Evolutionary conservation across 2,888 invertebrate species (phyloP), one percentile per base, ranked within the genome.

Genomic region (Tenodera sinensis): DNA sequence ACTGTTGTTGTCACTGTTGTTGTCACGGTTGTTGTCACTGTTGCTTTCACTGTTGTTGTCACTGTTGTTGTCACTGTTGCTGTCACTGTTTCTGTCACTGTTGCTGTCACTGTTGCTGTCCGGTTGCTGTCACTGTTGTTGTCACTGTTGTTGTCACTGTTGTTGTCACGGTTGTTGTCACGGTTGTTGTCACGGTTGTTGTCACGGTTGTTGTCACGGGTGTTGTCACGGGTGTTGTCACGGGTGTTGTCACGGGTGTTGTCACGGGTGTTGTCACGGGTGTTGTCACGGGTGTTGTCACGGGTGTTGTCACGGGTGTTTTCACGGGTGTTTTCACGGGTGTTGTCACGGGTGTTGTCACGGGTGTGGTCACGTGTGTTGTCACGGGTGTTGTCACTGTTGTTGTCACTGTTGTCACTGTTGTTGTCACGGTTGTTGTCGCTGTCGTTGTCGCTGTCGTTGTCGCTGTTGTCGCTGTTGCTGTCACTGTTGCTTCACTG

Each of bases 121-220:
- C 89, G 87, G 47, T 88, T 87, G 12, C 87, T 89, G 42, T 87
- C 89, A 25, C 83, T 87, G 87, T 89, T 83, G 6, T 83, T 87
- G 83, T 87, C 85, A n/a, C 87, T 85, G 34, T 89, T 83, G 3
- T 42, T 83, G 28, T 47, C 28, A 15, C 34, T n/a, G n/a, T 88
- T n/a, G n/a, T n/a, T n/a, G n/a, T n/a, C n/a, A n/a, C n/a, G n/a
- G n/a, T n/a, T n/a, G n/a, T n/a, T n/a, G n/a, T n/a, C n/a, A n/a
- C n/a, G n/a, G n/a, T n/a, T n/a, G n/a, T n/a, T n/a, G n/a, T n/a
- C n/a, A n/a, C n/a, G n/a, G n/a, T n/a, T n/a, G n/a, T n/a, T n/a
- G n/a, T n/a, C n/a, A n/a, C n/a, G n/a, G n/a, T n/a, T n/a, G n/a
- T n/a, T n/a, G n/a, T n/a, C n/a, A n/a, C n/a, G n/a, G n/a, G n/a